Evolutionary conservation across 2,888 invertebrate species (phyloP).

Genomic region (Drosophila acutilabella): DNA sequence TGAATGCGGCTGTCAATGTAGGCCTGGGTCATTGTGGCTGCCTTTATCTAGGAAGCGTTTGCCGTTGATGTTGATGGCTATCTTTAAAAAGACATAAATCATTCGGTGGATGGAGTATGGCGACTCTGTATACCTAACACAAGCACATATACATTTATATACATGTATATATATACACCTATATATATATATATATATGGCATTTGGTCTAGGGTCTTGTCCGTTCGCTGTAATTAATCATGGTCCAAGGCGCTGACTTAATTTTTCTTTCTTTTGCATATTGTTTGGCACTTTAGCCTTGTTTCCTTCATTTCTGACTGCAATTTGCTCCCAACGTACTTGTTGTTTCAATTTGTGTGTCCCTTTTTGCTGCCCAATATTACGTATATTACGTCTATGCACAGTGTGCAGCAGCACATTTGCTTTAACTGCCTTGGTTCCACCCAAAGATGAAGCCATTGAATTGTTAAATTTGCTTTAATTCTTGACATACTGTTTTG

Average conservation of each 20-base stretch:
- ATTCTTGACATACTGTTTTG: not conserved
- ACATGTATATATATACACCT: not conserved
- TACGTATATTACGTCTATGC: constrained; percentile 18
- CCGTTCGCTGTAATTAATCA: constrained; percentile 69
- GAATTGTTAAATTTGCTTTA: constrained; percentile 1
- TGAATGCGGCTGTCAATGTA: constrained; percentile 31
- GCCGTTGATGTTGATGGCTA: constrained; percentile 80
- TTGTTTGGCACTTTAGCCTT: constrained; percentile 36
- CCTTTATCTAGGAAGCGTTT: constrained; percentile 69
- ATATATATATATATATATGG: constrained; percentile 1
- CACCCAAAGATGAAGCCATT: not conserved
- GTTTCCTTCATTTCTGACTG: constrained; percentile 21
- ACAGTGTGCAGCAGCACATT: constrained; percentile 8
- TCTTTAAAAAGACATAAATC: constrained; percentile 78
- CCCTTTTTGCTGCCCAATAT: constrained; percentile 8
- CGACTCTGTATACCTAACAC: constrained; percentile 1
- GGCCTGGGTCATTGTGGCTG: constrained; percentile 61
- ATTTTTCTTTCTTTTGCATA: constrained; percentile 66
- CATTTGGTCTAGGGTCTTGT: constrained; percentile 53
- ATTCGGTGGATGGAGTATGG: constrained; percentile 39
- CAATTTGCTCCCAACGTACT: constrained; percentile 20
- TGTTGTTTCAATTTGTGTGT: constrained; percentile 20
- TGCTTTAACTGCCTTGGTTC: not conserved
- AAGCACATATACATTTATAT: not conserved
- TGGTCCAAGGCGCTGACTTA: constrained; percentile 75